A percentile compares a stretch with the other conserved stretches of the same genome.
Conservation (phyloP, 35 echinoderm and acorn worm species). For the Antedon bifida region DNA sequence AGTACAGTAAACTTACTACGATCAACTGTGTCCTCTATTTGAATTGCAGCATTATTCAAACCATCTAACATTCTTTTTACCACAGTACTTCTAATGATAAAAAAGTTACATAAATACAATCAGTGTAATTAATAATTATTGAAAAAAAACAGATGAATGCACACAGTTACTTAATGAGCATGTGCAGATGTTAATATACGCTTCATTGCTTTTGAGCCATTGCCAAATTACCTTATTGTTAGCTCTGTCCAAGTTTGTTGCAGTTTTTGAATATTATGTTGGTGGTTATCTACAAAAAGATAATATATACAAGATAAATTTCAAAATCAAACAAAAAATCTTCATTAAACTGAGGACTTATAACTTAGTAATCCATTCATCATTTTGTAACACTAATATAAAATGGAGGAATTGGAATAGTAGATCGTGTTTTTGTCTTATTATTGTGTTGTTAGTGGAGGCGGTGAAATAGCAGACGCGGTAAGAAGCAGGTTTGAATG, state of each 20-base stretch:
- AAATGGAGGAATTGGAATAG: too few relatives aligned
- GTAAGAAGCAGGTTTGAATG: too few relatives aligned
- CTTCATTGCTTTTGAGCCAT: too few relatives aligned
- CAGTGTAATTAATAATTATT: too few relatives aligned
- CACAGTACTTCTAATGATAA: constrained; percentile 11
- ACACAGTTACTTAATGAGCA: too few relatives aligned
- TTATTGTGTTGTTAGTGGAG: too few relatives aligned
- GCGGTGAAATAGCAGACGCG: too few relatives aligned
- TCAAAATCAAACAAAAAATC: not conserved
- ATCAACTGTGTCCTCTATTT: not conserved
- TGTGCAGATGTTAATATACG: too few relatives aligned
- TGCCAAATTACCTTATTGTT: not conserved
- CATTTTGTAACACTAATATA: too few relatives aligned
- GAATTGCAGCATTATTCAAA: constrained; percentile 10
- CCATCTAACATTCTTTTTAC: constrained; percentile 48
- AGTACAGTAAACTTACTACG: not conserved
- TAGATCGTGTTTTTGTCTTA: too few relatives aligned
- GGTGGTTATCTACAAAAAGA: not conserved
- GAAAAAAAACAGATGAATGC: too few relatives aligned
- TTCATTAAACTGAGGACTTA: not conserved
- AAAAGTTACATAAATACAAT: too few relatives aligned
- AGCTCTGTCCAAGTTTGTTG: not conserved
- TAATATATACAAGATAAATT: not conserved
- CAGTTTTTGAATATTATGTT: not conserved
- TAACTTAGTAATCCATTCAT: not conserved